Evolutionary conservation across 2,888 invertebrate species (phyloP), one percentile per base, ranked within the genome.

Genomic region (Archips xylosteana): DNA sequence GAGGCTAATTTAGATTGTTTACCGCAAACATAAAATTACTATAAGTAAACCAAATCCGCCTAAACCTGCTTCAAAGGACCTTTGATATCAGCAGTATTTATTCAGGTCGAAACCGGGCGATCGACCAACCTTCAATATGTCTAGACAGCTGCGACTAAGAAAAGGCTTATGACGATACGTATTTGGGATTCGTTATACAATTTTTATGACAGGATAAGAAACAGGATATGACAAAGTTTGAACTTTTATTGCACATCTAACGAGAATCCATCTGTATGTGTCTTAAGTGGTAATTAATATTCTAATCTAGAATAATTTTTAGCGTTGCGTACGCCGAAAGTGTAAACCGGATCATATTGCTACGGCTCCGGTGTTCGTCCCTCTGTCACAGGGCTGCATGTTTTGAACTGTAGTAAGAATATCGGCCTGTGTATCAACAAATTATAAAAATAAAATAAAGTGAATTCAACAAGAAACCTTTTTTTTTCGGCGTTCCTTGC

Each of bases 1-100:
- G 4, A 49, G 49, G 4, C n/a, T n/a, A 49, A n/a, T n/a, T 6
- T 49, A n/a, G 6, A 49, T 49, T 49, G 49, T n/a, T 49, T 49
- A 49, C 49, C n/a, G 1, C n/a, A 49, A 13, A 13, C 49, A 49
- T 49, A 49, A 49, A 49, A n/a, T 49, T 13, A 64, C 64, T 66
- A 57, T 63, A 67, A 71, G 61, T 62, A 47, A 71, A 66, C 49
- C 71, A 66, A 71, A 74, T 66, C 54, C 15, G 54, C 54, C 60
- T 34, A 36, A 61, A 45, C 34, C 59, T 39, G 15, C 39, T 39
- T 60, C 49, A 47, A 39, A 69, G 64, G 59, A 59, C 64, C 49
- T 69, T 69, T 60, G 72, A 23, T 42, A 59, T 73, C 62, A 63
- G 45, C 39, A 59, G 23, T 73, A 69, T 74, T 69, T 49, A 69